A percentile compares a stretch with the other conserved stretches of the same genome.
Conservation (phyloP, 2,888 invertebrate genomes). For the Bombylius discolor region DNA sequence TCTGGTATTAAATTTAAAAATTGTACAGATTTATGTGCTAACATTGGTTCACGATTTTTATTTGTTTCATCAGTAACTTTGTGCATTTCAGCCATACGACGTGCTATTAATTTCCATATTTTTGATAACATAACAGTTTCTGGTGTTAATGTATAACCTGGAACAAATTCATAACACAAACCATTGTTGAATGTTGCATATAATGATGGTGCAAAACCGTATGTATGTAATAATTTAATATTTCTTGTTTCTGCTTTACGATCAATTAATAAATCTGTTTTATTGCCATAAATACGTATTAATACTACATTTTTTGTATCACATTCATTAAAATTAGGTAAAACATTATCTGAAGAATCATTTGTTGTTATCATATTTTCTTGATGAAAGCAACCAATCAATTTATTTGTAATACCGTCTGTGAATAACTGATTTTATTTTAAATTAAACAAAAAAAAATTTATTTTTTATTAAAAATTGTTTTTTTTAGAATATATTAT, state of each 20-base stretch:
- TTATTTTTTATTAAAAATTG: too few species aligned
- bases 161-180: slow-evolving; percentile 75
- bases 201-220: slow-evolving; percentile 70
- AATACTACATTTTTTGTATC: slow-evolving; percentile 56
- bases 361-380: slow-evolving; percentile 15
- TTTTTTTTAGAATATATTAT: too few species aligned
- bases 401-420: slow-evolving; percentile 87
- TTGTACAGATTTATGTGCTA: slow-evolving; percentile 65
- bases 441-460: slow-evolving; percentile 1
- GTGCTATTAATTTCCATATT: slow-evolving; percentile 63
- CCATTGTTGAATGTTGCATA: slow-evolving; percentile 91
- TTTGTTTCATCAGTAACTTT: slow-evolving; percentile 38
- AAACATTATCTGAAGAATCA: slow-evolving; percentile 12
- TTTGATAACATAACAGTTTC: slow-evolving; percentile 49
- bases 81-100: slow-evolving; percentile 73
- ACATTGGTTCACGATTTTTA: slow-evolving; percentile 44
- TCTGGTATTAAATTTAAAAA: slow-evolving; percentile 64
- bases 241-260: slow-evolving; percentile 65
- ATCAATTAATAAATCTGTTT: slow-evolving; percentile 86
- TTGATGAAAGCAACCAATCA: slow-evolving; percentile 56
- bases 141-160: slow-evolving; percentile 63
- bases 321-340: slow-evolving; percentile 10
- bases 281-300: slow-evolving; percentile 82
- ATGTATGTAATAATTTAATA: slow-evolving; percentile 49
- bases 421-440: slow-evolving; percentile 60